Conservation (phyloP, 2,113 vertebrate species). For the Bos indicus region DNA sequence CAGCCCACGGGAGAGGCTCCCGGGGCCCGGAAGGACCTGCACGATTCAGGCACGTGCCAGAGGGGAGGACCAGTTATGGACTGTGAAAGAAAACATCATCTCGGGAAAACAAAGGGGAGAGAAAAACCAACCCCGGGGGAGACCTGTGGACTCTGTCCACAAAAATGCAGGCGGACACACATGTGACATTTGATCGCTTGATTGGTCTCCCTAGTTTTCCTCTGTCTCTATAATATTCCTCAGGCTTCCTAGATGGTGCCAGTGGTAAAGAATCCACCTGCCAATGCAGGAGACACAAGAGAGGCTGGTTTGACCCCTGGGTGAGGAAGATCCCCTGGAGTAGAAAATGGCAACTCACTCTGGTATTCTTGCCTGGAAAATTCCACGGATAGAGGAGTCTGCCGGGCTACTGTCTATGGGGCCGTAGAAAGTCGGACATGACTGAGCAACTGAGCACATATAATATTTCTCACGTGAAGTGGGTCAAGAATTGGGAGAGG, state of each 20-base stretch:
- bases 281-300: background rate
- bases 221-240: background rate
- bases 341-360: background rate
- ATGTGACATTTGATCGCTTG: background rate
- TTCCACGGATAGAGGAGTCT: background rate
- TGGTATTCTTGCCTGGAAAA: background rate
- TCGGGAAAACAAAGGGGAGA: background rate
- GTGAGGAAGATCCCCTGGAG: background rate
- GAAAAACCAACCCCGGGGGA: background rate
- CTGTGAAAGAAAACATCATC: background rate
- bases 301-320: background rate
- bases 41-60: background rate
- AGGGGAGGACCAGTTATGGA: background rate
- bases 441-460: background rate
- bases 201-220: background rate
- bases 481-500: background rate
- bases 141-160: background rate
- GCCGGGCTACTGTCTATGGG: background rate
- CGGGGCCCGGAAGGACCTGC: background rate
- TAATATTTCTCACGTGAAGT: background rate
- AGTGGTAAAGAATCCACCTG: background rate
- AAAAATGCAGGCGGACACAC: background rate
- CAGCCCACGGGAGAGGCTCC: background rate
- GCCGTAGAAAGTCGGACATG: fast-evolving
- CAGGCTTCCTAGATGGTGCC: background rate